These are phyloP conservation scores for Sisor rabdophorus DNA, from an alignment of 2,113 vertebrate genomes.

Conservation along the genomic window DNA sequence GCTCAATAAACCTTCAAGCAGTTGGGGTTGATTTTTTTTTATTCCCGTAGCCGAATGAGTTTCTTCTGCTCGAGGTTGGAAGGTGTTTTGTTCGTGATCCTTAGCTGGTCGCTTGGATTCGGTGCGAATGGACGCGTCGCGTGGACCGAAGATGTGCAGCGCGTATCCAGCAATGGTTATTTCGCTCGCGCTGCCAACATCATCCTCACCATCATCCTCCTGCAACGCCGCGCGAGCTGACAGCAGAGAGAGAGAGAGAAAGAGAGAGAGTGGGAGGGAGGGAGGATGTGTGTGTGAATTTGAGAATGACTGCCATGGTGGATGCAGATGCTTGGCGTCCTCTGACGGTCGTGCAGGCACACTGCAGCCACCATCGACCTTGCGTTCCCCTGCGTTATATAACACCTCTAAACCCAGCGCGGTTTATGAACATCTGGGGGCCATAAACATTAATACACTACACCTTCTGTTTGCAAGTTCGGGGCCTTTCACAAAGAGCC, in stretches of 20 bases:
- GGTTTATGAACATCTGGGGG: slow-evolving; percentile 6
- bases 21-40: background rate
- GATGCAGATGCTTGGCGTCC: slow-evolving; percentile 27
- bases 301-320: slow-evolving; percentile 12
- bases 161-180: slow-evolving; percentile 5
- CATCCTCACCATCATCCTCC: slow-evolving; percentile 14
- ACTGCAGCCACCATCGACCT: slow-evolving; percentile 37
- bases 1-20: background rate
- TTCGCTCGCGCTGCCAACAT: slow-evolving; percentile 8
- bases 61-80: background rate
- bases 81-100: background rate
- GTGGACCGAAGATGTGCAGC: background rate
- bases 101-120: background rate
- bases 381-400: slow-evolving; percentile 34
- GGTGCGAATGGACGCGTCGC: background rate
- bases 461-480: too few relatives aligned
- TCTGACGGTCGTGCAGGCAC: slow-evolving; percentile 29
- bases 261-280: slow-evolving; percentile 26
- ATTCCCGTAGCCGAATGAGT: background rate
- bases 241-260: slow-evolving; percentile 25
- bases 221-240: slow-evolving; percentile 20
- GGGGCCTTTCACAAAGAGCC: too few relatives aligned
- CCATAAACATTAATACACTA: background rate
- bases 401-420: slow-evolving; percentile 10
- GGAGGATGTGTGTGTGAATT: background rate